Base-by-base conservation (phyloP, 2,113 vertebrate genomes). In the Nibea albiflora region DNA sequence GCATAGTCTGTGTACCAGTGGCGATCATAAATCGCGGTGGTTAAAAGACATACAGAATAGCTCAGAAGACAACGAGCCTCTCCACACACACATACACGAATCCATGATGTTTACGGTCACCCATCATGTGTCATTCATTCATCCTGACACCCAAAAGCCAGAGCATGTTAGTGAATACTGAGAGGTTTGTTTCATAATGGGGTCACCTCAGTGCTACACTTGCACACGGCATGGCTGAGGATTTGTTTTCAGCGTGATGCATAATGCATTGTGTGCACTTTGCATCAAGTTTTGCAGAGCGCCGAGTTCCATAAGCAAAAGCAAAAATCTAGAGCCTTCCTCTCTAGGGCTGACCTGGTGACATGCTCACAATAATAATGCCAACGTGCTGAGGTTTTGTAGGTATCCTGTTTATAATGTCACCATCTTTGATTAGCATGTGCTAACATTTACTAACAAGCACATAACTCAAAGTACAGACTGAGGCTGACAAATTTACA, bases 1-100 rank as follows among this genome's bases (percentile, higher is more conserved):
- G 85, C 85, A 76, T 49, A 14, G 44, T 46, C 77, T 61, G 66
- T 31, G 56, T 72, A 50, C 22, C 78, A 28, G 24, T 57, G 76
- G 53, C 66, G 76, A 76, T 68, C 42, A 24, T 82, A 72, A 67
- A 81, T 54, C 47, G 62, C 20, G 31, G 49, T 9, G 39, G 42
- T 68, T 74, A 72, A 84, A 69, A 74, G 35, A 80, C 26, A 7
- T 19, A 68, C 47, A 68, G 42, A 16, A 24, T 2, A 58, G 63
- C 15, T 67, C 4, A 31, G 62, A 64, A 60, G 69, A 78, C 50
- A 81, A 17, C 24, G 35, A 20, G 39, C 31, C 22, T 63, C 39
- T 53, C 24, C 47, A 42, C 17, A 75, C 53, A 70, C 22, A 62
- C n/a, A 9, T 53, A 9, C n/a, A 39, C 35, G 2, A 39, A 39